Evolutionary conservation across 2,113 vertebrate species (phyloP), one percentile per base, ranked within the genome.

Genomic region (Asarcornis scutulata): DNA sequence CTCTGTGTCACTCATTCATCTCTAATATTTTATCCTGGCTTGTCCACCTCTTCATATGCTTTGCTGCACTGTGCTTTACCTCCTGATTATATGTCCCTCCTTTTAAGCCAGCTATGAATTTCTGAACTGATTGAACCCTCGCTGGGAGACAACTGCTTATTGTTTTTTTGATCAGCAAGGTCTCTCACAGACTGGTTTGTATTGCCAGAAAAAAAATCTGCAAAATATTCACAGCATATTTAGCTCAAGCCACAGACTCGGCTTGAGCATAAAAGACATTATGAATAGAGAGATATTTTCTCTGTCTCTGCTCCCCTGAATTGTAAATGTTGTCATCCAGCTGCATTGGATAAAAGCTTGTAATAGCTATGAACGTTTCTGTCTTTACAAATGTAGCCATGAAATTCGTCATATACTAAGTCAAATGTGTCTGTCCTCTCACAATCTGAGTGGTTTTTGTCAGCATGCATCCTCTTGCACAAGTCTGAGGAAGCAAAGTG

Each of bases 41-140:
- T 0, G 0, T 50, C 81, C 66, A 62, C 32, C 69, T 82, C 53
- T 82, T 75, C 17, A 52, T 34, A 73, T 11, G n/a, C 62, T 92
- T 86, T 87, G 32, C 48, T 92, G 42, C 38, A 29, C 34, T 72
- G 86, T 92, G 84, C 48, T 84, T 95, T 27, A 68, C 66, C 83
- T 89, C 83, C 58, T 91, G 83, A 66, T 92, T 84, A 6, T 22
- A 6, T 46, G 32, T 48, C 53, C 48, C 38, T 86, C 62, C 69
- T 95, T 81, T 95, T 58, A 60, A 91, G 26, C 60, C 69, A 95
- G 91, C 83, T 93, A 81, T 68, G 86, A 92, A 22, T 84, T 92
- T 86, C 89, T 2, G 9, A 68, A 77, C 83, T 93, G 86, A 96
- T 44, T 91, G 93, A 91, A 26, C 83, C 86, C 81, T 82, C 0